A percentile compares a stretch with the other conserved stretches of the same genome.
Conservation (phyloP, 1,140 invertebrate species). For the Ostrea edulis region DNA sequence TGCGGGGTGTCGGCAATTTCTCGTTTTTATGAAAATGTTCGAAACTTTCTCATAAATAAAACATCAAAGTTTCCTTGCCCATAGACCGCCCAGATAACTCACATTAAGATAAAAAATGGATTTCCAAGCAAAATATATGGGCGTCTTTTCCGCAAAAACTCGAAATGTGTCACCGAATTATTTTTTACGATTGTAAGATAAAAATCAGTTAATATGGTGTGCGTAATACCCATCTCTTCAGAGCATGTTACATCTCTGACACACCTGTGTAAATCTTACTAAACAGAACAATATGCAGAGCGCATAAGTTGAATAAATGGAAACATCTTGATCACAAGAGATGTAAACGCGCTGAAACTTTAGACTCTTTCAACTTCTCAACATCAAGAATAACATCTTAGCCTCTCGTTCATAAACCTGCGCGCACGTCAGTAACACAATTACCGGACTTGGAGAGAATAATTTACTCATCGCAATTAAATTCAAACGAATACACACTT, state of each 20-base stretch:
- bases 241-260: neutral
- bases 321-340: constrained; percentile 31
- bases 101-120: constrained; percentile 34
- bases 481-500: neutral
- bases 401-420: constrained; percentile 19
- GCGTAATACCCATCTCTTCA: constrained; percentile 26
- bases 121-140: constrained; percentile 28
- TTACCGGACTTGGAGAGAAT: neutral
- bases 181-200: constrained; percentile 28
- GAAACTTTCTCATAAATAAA: constrained; percentile 26
- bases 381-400: constrained; percentile 36
- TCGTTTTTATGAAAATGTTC: constrained; percentile 25
- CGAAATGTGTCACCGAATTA: constrained; percentile 28
- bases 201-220: neutral
- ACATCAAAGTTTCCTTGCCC: constrained; percentile 19
- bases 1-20: constrained; percentile 27
- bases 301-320: constrained; percentile 11
- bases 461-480: constrained; percentile 22
- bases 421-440: constrained; percentile 6
- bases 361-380: constrained; percentile 22
- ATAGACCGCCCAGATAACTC: constrained; percentile 30
- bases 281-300: constrained; percentile 34
- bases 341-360: constrained; percentile 29
- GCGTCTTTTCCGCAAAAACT: constrained; percentile 22
- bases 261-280: constrained; percentile 31